phyloP scores from a whole-genome alignment of 2,113 vertebrate genomes.

The Entelurus aequoreus region DNA sequence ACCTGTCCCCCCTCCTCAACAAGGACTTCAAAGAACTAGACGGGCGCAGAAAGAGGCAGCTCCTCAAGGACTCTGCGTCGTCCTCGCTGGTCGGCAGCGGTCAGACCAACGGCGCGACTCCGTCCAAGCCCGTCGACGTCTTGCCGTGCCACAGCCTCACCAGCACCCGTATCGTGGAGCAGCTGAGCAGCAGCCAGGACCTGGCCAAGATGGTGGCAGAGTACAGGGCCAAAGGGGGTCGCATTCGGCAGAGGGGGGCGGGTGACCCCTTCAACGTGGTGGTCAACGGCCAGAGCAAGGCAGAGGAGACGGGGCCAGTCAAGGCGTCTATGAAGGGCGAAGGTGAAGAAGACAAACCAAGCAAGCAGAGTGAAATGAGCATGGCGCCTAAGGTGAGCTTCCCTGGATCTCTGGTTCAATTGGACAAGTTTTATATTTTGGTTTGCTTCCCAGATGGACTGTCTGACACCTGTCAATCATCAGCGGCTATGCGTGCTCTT shows the following conservation, averaged over 20 bases:
- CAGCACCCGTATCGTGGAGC: slow-evolving; percentile 83
- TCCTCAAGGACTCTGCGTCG: slow-evolving; percentile 82
- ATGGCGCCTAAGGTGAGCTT: slow-evolving; percentile 84
- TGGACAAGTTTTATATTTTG: background rate
- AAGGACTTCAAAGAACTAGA: slow-evolving; percentile 91
- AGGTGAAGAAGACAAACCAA: slow-evolving; percentile 80
- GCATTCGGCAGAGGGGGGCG: slow-evolving; percentile 79
- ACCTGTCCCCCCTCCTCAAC: slow-evolving; percentile 88
- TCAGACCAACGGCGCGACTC: slow-evolving; percentile 73
- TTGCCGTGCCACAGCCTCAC: slow-evolving; percentile 85
- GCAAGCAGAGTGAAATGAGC: slow-evolving; percentile 70
- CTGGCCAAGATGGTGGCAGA: slow-evolving; percentile 90
- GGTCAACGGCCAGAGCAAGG: slow-evolving; percentile 18
- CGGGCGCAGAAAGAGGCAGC: slow-evolving; percentile 84
- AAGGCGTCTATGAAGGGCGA: slow-evolving; percentile 74
- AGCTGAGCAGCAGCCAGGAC: slow-evolving; percentile 76
- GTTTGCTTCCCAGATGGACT: slow-evolving; percentile 81
- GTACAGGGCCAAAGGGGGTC: slow-evolving; percentile 89
- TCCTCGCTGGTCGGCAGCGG: slow-evolving; percentile 60
- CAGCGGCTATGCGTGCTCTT: slow-evolving; percentile 96
- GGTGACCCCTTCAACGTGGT: slow-evolving; percentile 76
- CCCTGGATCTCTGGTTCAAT: background rate
- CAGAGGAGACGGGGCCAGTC: slow-evolving; percentile 27
- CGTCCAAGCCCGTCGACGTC: slow-evolving; percentile 68
- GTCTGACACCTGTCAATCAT: slow-evolving; percentile 87